These are phyloP conservation scores for Prietella phreatophila DNA, from an alignment of 2,113 vertebrate species.

Conservation along the genomic window DNA sequence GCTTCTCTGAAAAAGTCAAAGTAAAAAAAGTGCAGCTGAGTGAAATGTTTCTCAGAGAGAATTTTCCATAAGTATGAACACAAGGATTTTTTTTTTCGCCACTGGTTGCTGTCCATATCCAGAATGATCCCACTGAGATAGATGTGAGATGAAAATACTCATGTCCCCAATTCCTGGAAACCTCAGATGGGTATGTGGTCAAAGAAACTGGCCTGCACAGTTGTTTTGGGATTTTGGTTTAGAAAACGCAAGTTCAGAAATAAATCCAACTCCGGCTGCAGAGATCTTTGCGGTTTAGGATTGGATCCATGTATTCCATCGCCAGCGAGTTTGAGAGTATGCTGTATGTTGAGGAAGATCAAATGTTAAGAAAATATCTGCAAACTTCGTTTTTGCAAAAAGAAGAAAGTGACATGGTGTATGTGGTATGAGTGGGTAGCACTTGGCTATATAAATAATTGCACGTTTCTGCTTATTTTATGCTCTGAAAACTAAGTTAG, in stretches of 20 bases:
- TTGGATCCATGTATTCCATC: conserved; percentile 61
- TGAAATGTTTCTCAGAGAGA: conserved; percentile 35
- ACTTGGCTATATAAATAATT: conserved; percentile 26
- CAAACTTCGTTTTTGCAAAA: conserved; percentile 6
- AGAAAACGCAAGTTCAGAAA: conserved; percentile 69
- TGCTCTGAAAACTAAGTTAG: background rate
- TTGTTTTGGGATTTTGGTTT: conserved; percentile 65
- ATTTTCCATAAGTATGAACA: conserved; percentile 57
- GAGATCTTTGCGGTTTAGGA: conserved; percentile 62
- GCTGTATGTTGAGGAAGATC: conserved; percentile 32
- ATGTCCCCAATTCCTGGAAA: conserved; percentile 64
- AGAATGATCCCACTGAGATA: conserved; percentile 60
- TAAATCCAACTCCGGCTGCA: conserved; percentile 68
- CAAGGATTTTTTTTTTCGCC: conserved; percentile 59
- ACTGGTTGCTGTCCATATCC: conserved; percentile 61
- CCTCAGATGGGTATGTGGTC: conserved; percentile 63
- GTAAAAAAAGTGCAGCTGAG: conserved; percentile 26
- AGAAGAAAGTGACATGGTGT: conserved; percentile 20
- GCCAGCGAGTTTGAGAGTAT: conserved; percentile 38
- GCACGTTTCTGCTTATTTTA: conserved; percentile 19
- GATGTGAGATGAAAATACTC: conserved; percentile 65
- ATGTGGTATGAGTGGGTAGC: conserved; percentile 29
- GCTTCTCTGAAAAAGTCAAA: conserved; percentile 12
- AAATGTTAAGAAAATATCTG: conserved; percentile 45
- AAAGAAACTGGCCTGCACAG: conserved; percentile 51